Percentiles rank a stretch among this genome's conserved stretches.
Conservation (phyloP, 2,888 invertebrate species). For the Netelia melanura region DNA sequence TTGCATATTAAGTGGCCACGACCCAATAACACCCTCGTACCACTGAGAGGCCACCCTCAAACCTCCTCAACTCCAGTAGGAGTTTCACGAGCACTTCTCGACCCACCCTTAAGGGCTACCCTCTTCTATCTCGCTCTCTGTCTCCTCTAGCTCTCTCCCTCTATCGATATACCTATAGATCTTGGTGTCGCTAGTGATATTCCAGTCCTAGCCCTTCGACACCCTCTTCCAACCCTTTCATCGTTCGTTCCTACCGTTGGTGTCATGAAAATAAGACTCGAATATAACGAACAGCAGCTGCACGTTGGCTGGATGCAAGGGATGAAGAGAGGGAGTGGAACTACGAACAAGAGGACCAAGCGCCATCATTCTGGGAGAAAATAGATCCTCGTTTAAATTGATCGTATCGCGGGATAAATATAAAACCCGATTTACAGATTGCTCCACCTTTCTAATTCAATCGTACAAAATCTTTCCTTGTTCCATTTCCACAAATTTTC, state of each 20-base stretch:
- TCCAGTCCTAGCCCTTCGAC: conserved; percentile 13
- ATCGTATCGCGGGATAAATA: neutral
- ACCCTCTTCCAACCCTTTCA: conserved; percentile 15
- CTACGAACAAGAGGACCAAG: no score
- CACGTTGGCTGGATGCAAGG: neutral
- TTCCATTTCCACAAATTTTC: neutral
- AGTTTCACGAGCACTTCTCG: conserved; percentile 76
- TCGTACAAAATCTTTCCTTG: neutral
- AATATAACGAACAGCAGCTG: conserved; percentile 30
- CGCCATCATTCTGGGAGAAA: no score
- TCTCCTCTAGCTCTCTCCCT: neutral
- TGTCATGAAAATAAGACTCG: conserved; percentile 53
- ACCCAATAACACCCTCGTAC: conserved; percentile 82
- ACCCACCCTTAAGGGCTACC: conserved; percentile 41
- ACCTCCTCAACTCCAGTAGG: conserved; percentile 66
- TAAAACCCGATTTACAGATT: neutral
- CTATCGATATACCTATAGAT: conserved; percentile 1
- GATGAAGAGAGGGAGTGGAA: no score
- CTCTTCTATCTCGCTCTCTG: neutral
- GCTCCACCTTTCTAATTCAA: neutral
- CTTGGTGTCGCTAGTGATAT: neutral
- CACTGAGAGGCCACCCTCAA: conserved; percentile 58
- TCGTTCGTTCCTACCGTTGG: conserved; percentile 1
- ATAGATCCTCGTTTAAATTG: neutral
- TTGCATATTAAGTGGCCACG: conserved; percentile 84